Base-by-base conservation (phyloP, 2,888 invertebrate species). In the Spisula solida region DNA sequence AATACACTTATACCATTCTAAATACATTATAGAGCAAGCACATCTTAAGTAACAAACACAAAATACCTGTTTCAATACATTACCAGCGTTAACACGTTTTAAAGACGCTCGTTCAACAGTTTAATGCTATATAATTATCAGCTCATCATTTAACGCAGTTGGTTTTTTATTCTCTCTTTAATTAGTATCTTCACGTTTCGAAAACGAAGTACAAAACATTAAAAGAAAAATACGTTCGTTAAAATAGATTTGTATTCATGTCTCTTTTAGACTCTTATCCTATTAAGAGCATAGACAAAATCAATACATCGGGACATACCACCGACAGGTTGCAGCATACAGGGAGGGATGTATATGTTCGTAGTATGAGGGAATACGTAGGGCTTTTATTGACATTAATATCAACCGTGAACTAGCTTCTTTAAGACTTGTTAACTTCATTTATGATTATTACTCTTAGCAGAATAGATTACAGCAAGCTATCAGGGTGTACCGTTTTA, bases 331-430 rank as follows among this genome's bases (percentile, higher is more conserved):
- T 25, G n/a, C 25, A 41, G 8, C 8, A n/a, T n/a, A 25, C 10
- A 10, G 4, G 60, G 20, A 20, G n/a, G 1, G n/a, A 25, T 66
- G n/a, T 66, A 10, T n/a, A 66, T 66, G n/a, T 66, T 25, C 60
- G 8, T 66, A 25, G 10, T 25, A 25, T 25, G 25, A 66, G 10
- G 12, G 0, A 66, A 25, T 25, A 20, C 2, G 25, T 6, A 25
- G n/a, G 51, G 16, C 1, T 66, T 66, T 66, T 25, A 66, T 66
- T 25, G n/a, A n/a, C 25, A n/a, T 25, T 66, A 66, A 66, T 66
- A 25, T 66, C 25, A 66, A 66, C 60, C n/a, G 60, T 66, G 60
- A 66, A 66, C 60, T n/a, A 66, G 60, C 60, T n/a, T 66, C 60
- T 66, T 66, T 66, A 66, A 66, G 60, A 66, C 60, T n/a, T 66